A percentile compares a stretch with the other conserved stretches of the same genome.
Conservation (phyloP, 2,113 vertebrate species). For the Carassius auratus region DNA sequence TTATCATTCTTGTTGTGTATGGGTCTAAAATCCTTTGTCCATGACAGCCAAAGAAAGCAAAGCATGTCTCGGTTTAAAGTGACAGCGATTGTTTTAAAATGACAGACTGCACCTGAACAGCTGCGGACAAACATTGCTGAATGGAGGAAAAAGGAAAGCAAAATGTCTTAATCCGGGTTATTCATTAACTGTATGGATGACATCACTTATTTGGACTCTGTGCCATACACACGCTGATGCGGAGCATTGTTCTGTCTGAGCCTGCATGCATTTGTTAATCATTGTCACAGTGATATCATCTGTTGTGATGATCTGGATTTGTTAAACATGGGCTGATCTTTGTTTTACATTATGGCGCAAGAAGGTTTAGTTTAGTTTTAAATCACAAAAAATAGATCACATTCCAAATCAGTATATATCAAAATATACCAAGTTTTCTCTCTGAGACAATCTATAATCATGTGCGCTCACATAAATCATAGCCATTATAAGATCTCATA, state of each 20-base stretch:
- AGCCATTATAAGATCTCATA: background rate
- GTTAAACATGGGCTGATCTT: background rate
- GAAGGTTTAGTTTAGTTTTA: background rate
- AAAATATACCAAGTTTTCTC: background rate
- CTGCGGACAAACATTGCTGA: conserved; percentile 57
- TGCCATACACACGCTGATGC: background rate
- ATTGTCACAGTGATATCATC: conserved; percentile 30
- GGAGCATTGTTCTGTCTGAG: conserved; percentile 29
- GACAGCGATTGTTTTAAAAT: background rate
- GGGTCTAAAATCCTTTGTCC: background rate
- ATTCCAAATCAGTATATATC: background rate
- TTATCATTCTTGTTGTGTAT: background rate
- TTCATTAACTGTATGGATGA: conserved; percentile 67
- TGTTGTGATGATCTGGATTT: conserved; percentile 17
- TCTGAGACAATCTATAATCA: background rate
- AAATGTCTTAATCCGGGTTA: conserved; percentile 61
- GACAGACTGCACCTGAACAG: conserved; percentile 55
- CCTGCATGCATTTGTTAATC: conserved; percentile 34
- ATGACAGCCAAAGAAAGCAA: conserved; percentile 5
- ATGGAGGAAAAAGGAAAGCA: conserved; percentile 57
- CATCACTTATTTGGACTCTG: conserved; percentile 62
- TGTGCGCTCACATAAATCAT: background rate
- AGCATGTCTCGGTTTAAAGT: background rate
- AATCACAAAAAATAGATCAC: background rate
- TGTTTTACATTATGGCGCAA: background rate